Evolutionary conservation across 1,140 invertebrate genomes (phyloP).

Genomic region (Temnothorax curvispinosus): DNA sequence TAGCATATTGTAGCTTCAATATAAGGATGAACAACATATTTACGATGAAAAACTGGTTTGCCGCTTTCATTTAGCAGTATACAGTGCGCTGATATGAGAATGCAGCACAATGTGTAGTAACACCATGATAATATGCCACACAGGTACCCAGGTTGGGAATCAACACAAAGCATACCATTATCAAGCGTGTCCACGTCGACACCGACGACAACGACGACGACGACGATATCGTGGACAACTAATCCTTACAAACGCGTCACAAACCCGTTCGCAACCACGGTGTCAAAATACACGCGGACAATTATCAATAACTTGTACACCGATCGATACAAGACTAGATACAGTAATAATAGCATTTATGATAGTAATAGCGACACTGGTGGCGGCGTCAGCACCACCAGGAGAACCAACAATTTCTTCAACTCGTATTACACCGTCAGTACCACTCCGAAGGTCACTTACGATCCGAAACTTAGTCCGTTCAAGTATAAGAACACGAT

Average conservation of each 20-base stretch:
- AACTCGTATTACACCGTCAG: slow-evolving; percentile 71
- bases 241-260: slow-evolving; percentile 65
- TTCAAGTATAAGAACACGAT: slow-evolving; percentile 81
- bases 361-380: slow-evolving; percentile 51
- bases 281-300: slow-evolving; percentile 76
- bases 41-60: not conserved
- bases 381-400: slow-evolving; percentile 69
- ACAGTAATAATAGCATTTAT: slow-evolving; percentile 46
- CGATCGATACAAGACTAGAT: slow-evolving; percentile 71
- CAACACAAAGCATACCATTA: slow-evolving; percentile 79
- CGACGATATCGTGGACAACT: slow-evolving; percentile 52
- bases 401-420: slow-evolving; percentile 77
- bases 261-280: slow-evolving; percentile 52
- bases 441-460: slow-evolving; percentile 75
- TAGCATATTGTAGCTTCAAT: not conserved
- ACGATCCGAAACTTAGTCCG: slow-evolving; percentile 81
- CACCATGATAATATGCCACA: slow-evolving; percentile 61
- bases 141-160: slow-evolving; percentile 82
- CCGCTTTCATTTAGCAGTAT: not conserved
- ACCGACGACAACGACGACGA: slow-evolving; percentile 47
- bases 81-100: not conserved
- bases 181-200: slow-evolving; percentile 68
- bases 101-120: slow-evolving; percentile 28
- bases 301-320: slow-evolving; percentile 77
- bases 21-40: not conserved